Percentiles rank a stretch among this genome's conserved stretches.
These are phyloP conservation scores for Seriola dumerili DNA, from an alignment of 2,113 vertebrate genomes.

Conservation along the genomic window DNA sequence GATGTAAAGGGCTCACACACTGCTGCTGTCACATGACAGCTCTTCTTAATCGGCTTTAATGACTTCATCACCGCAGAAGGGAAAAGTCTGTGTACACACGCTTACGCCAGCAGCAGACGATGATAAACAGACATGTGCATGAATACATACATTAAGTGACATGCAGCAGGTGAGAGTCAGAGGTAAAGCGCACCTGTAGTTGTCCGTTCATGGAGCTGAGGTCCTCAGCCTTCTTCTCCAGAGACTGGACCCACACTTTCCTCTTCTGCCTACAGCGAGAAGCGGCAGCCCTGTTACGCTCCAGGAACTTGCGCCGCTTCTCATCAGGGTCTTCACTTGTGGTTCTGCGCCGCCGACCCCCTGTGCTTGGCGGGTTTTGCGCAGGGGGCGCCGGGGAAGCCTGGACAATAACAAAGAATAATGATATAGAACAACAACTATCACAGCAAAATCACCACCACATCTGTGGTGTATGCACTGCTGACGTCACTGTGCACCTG, in stretches of 20 bases:
- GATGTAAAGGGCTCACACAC: conserved; percentile 79
- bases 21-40: conserved; percentile 82
- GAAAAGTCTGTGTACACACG: conserved; percentile 58
- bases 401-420: conserved; percentile 73
- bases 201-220: conserved; percentile 93
- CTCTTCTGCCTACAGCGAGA: conserved; percentile 97
- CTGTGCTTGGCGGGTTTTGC: conserved; percentile 92
- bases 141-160: conserved; percentile 28
- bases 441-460: conserved; percentile 2
- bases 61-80: conserved; percentile 85
- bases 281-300: conserved; percentile 95
- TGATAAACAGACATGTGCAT: conserved; percentile 31
- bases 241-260: conserved; percentile 98
- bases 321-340: conserved; percentile 97
- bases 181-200: conserved; percentile 88
- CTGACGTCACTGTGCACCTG: neutral
- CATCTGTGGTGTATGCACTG: neutral
- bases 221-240: conserved; percentile 97
- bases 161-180: conserved; percentile 4
- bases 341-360: conserved; percentile 94
- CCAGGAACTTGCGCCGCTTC: conserved; percentile 97
- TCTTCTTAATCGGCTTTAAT: conserved; percentile 87
- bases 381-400: conserved; percentile 92
- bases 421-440: conserved; percentile 6
- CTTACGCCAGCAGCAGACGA: conserved; percentile 32